A percentile compares a stretch with the other conserved stretches of the same genome.
Conservation (phyloP, 2,797 vertebrate genomes). For the Tapera naevia region DNA sequence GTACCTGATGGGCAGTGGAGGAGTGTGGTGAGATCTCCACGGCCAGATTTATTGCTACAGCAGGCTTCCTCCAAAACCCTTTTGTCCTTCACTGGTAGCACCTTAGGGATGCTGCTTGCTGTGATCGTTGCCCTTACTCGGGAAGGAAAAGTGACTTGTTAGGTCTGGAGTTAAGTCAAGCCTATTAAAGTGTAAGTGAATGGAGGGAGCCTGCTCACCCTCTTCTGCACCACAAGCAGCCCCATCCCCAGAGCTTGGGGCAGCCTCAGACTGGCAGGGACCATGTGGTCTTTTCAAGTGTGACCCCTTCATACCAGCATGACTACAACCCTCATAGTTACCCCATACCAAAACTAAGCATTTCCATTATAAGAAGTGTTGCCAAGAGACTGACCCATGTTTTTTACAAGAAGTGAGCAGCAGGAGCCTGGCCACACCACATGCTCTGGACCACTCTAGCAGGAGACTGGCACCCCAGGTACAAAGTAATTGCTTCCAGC, state of each 20-base stretch:
- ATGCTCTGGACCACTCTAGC: not conserved
- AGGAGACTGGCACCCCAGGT: not conserved
- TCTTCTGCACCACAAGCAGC: not conserved
- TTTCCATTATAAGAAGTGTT: not conserved
- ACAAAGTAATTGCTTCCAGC: not conserved
- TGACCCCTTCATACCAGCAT: accelerated
- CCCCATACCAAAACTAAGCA: not conserved
- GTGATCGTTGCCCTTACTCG: not conserved
- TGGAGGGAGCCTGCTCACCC: not conserved
- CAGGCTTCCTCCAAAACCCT: accelerated
- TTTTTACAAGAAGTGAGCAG: not conserved
- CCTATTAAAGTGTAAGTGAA: not conserved
- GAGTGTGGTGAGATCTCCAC: accelerated
- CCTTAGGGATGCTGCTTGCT: not conserved
- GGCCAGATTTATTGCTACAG: not conserved
- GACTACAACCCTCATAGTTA: not conserved
- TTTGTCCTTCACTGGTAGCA: not conserved
- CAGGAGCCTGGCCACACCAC: accelerated
- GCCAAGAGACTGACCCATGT: not conserved
- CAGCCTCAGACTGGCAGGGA: not conserved
- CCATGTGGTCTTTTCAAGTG: not conserved
- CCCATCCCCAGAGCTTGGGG: not conserved
- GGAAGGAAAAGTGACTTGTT: not conserved
- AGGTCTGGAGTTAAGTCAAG: not conserved
- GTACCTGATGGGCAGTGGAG: not conserved